phyloP scores from a whole-genome alignment of 2,113 vertebrate genomes.

The Chloroceryle aenea region DNA sequence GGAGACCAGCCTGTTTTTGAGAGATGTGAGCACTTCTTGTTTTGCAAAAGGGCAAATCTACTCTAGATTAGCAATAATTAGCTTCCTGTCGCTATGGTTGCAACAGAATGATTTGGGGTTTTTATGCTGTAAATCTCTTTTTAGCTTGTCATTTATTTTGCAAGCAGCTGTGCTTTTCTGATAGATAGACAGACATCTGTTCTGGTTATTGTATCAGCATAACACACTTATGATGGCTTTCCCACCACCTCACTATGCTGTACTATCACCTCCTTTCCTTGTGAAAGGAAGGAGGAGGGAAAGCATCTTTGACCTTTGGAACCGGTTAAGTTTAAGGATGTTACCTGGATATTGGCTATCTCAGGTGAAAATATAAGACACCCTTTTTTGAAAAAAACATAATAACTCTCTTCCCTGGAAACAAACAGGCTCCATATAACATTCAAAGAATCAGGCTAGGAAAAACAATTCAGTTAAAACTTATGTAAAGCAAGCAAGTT shows the following conservation, averaged over 20 bases:
- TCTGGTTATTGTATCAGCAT: neutral
- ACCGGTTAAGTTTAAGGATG: neutral
- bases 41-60: conserved; percentile 37
- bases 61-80: conserved; percentile 45
- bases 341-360: neutral
- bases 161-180: conserved; percentile 49
- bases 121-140: conserved; percentile 20
- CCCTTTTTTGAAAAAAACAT: neutral
- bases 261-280: neutral
- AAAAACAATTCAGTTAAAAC: neutral
- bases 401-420: neutral
- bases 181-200: conserved; percentile 1
- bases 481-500: neutral
- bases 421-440: neutral
- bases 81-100: conserved; percentile 27
- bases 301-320: neutral
- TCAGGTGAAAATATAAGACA: neutral
- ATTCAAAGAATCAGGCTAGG: neutral
- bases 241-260: neutral
- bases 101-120: neutral
- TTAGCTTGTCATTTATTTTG: conserved; percentile 45
- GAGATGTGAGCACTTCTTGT: neutral
- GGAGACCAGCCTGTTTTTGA: neutral
- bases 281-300: neutral
- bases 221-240: neutral